Base-by-base conservation (phyloP, 2,888 invertebrate species). In the Pyralis farinalis region DNA sequence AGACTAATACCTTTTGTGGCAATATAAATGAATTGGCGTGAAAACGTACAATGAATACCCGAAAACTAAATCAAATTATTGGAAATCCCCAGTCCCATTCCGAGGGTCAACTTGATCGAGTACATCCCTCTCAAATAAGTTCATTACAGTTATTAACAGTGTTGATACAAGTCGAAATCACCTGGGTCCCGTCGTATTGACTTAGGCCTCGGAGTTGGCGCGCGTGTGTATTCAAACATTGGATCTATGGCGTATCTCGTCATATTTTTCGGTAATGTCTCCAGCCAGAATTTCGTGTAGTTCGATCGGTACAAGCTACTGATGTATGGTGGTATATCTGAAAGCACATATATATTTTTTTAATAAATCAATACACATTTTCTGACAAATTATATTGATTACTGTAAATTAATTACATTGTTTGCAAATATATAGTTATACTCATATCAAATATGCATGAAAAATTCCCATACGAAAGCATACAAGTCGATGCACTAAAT, bases 261-360 rank as follows among this genome's bases (percentile, higher is more conserved):
- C 60, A 93, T 88, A 53, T 94, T 91, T 51, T 93, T 92, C 0
- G 97, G 97, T 34, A 98, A 90, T 29, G 92, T 91, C 40, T 96
- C 93, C 52, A 95, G 93, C 98, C 98, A 98, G 64, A 95, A 96
- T 33, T 92, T 92, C 63, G 96, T 93, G 63, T 94, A 94, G 48
- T 93, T 92, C 4, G 93, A 90, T 29, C 97, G 91, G 77, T 97
- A 98, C 53, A 94, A 92, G 46, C 92, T 91, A 42, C 93, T 92
- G 29, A 94, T 90, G 29, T 70, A 91, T 0, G 96, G 95, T 1
- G 96, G 95, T 50, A 94, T 93, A 43, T 94, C 97, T 95, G 85
- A 10, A 77, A 80, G 46, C 45, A 11, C 38, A 21, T 20, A 3
- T n/a, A 31, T n/a, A n/a, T n/a, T n/a, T n/a, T n/a, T n/a, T n/a